A percentile compares a stretch with the other conserved stretches of the same genome.
These are phyloP conservation scores for Geodia barretti DNA, from an alignment of 37 sponge, comb jelly and placozoan genomes.

Conservation along the genomic window DNA sequence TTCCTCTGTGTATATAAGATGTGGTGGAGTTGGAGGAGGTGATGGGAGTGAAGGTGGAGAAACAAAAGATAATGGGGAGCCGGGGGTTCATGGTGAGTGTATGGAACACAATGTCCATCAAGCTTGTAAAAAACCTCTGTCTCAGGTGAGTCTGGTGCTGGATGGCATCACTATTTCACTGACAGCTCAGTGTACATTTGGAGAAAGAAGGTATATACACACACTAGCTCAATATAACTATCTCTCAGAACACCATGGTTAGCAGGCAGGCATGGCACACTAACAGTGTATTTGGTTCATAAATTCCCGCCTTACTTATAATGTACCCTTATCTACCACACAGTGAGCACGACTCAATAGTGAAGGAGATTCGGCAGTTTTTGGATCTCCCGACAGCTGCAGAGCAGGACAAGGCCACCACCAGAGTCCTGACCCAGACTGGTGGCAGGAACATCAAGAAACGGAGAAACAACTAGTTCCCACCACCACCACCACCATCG, in stretches of 20 bases:
- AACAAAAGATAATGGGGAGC: not conserved
- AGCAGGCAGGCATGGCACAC: not conserved
- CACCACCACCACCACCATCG: too few relatives aligned
- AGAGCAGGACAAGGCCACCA: not conserved
- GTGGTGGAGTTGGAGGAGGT: constrained; percentile 54
- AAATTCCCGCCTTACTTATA: too few relatives aligned
- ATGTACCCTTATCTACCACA: not conserved
- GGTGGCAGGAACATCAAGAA: not conserved
- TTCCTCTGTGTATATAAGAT: constrained; percentile 21
- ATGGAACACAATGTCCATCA: too few relatives aligned
- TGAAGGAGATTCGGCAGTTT: constrained; percentile 36
- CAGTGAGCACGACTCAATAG: constrained; percentile 44
- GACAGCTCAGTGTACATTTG: constrained; percentile 63
- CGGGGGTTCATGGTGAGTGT: not conserved
- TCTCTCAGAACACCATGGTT: not conserved
- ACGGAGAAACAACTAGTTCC: not conserved
- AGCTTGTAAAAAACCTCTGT: too few relatives aligned
- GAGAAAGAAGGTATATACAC: constrained; percentile 50
- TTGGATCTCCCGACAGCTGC: constrained; percentile 9
- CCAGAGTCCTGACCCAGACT: not conserved
- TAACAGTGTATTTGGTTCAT: not conserved
- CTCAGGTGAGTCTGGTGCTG: constrained; percentile 48
- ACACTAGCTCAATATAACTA: too few relatives aligned
- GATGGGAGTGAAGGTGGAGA: constrained; percentile 42
- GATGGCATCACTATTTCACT: constrained; percentile 61